Evolutionary conservation across 2,797 vertebrate species (phyloP).

Genomic region (Pangasius larnaudii): DNA sequence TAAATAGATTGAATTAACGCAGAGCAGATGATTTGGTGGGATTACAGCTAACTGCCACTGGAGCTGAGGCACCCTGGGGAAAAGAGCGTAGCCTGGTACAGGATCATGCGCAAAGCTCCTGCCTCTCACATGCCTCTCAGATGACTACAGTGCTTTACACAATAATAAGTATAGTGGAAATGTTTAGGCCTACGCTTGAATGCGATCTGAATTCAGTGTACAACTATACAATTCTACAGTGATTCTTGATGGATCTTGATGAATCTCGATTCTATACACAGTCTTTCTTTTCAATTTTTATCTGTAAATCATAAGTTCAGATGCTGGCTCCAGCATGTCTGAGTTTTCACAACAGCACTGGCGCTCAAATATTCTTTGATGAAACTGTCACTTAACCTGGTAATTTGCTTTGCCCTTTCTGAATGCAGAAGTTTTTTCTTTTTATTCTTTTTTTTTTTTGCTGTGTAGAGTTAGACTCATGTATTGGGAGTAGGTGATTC

Average conservation of each 20-base stretch:
- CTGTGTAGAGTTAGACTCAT: background rate
- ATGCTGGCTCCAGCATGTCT: background rate
- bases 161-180: slow-evolving; percentile 9
- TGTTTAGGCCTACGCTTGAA: background rate
- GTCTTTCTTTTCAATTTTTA: background rate
- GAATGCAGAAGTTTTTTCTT: background rate
- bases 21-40: slow-evolving; percentile 52
- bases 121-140: background rate
- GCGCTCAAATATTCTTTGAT: background rate
- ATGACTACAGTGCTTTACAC: background rate
- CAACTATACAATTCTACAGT: background rate
- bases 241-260: background rate
- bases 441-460: background rate
- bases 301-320: background rate
- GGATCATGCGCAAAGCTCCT: background rate
- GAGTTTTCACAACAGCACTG: background rate
- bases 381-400: background rate
- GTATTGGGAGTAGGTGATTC: background rate
- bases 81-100: slow-evolving; percentile 5
- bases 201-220: background rate
- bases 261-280: background rate
- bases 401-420: no score
- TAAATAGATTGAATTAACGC: slow-evolving; percentile 59
- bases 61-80: slow-evolving; percentile 16
- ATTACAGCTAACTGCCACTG: slow-evolving; percentile 30